Percentiles rank a stretch among this genome's conserved stretches.
Conservation (phyloP, 2,113 vertebrate genomes). For the Charadrius vociferus region DNA sequence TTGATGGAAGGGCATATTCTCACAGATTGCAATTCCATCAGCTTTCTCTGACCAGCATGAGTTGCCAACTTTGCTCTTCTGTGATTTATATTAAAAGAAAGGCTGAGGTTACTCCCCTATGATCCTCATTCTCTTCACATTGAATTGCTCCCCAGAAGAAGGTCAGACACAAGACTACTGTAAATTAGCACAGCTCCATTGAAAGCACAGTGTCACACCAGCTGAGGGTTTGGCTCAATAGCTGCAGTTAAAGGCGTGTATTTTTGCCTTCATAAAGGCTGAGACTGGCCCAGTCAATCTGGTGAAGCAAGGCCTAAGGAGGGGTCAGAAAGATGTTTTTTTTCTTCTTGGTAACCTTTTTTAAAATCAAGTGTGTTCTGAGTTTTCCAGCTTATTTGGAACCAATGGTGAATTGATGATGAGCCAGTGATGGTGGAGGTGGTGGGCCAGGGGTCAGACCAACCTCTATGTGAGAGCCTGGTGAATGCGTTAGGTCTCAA, state of each 20-base stretch:
- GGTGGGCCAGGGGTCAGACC: rapidly evolving
- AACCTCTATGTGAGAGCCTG: not conserved
- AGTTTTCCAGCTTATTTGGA: not conserved
- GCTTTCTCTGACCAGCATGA: not conserved
- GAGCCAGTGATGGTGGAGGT: not conserved
- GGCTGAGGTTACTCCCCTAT: not conserved
- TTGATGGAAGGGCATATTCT: not conserved
- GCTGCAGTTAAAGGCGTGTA: not conserved
- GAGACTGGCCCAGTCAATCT: not conserved
- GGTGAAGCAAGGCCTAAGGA: not conserved
- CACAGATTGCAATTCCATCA: not conserved
- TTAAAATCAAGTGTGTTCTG: not conserved
- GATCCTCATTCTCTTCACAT: slow-evolving; percentile 16
- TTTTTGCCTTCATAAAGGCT: not conserved
- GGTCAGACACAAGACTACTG: slow-evolving; percentile 1
- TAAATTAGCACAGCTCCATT: slow-evolving; percentile 19
- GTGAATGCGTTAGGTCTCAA: rapidly evolving
- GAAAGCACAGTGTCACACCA: slow-evolving; percentile 4
- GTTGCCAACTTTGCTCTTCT: not conserved
- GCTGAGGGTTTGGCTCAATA: not conserved
- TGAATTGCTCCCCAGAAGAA: slow-evolving; percentile 19
- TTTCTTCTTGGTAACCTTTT: not conserved
- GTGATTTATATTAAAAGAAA: slow-evolving; percentile 39
- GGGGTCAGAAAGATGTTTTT: not conserved
- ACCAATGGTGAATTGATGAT: rapidly evolving